Percentiles rank a stretch among this genome's conserved stretches.
phyloP scores from a whole-genome alignment of 2,888 invertebrate genomes.

The Unio pictorum region DNA sequence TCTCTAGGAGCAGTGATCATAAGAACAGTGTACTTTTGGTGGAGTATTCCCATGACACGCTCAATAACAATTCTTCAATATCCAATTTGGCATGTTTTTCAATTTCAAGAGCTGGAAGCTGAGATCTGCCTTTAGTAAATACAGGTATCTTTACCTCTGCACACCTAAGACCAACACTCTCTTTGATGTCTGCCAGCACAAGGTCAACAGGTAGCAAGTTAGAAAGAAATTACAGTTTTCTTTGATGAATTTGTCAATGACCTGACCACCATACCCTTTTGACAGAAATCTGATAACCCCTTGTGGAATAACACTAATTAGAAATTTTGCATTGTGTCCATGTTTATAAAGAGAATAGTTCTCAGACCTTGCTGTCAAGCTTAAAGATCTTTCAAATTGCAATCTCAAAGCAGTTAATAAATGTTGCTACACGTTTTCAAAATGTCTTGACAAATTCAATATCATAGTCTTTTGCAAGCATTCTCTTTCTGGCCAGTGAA shows the following conservation, averaged over 20 bases:
- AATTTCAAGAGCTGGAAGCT: slow-evolving; percentile 29
- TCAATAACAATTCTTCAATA: slow-evolving; percentile 17
- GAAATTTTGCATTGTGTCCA: slow-evolving; percentile 42
- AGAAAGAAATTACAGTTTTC: slow-evolving; percentile 32
- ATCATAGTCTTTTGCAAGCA: slow-evolving; percentile 19
- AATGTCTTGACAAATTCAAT: slow-evolving; percentile 27
- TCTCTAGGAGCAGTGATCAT: slow-evolving; percentile 16
- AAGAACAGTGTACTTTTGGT: slow-evolving; percentile 34
- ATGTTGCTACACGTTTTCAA: slow-evolving; percentile 15
- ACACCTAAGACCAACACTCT: slow-evolving; percentile 10
- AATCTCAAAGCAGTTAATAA: slow-evolving; percentile 40
- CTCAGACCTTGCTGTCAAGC: slow-evolving; percentile 30
- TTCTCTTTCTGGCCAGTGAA: slow-evolving; percentile 24
- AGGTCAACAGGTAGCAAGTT: slow-evolving; percentile 32
- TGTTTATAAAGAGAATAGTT: slow-evolving; percentile 45
- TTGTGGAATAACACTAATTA: slow-evolving; percentile 47
- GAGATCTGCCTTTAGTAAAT: slow-evolving; percentile 25
- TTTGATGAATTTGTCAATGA: slow-evolving; percentile 46
- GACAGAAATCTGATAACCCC: slow-evolving; percentile 42
- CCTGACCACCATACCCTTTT: slow-evolving; percentile 38
- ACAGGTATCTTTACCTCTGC: slow-evolving; percentile 15
- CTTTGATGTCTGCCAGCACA: slow-evolving; percentile 27
- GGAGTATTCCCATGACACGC: slow-evolving; percentile 25
- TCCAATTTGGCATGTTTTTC: slow-evolving; percentile 32
- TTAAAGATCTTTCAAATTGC: slow-evolving; percentile 36